These are phyloP conservation scores for Chaetogeoica ovagalla DNA, from an alignment of 2,888 invertebrate genomes.

Conservation along the genomic window DNA sequence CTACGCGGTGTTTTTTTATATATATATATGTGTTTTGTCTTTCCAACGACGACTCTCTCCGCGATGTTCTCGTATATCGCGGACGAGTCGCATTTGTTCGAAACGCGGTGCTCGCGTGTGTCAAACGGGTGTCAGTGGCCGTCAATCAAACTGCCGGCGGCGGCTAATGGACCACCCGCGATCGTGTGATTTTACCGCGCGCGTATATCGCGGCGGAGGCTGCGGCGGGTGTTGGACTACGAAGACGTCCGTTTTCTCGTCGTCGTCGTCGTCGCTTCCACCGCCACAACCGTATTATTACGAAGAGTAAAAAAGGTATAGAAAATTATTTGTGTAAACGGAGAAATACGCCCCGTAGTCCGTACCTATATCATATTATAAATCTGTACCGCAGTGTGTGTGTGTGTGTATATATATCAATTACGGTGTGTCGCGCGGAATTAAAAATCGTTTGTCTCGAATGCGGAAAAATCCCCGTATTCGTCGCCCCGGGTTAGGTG, in stretches of 20 bases:
- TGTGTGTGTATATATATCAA: slow-evolving; percentile 14
- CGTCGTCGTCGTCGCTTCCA: background rate
- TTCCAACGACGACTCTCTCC: no score
- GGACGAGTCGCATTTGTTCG: slow-evolving; percentile 49
- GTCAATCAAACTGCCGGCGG: slow-evolving; percentile 34
- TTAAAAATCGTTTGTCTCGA: slow-evolving; percentile 48
- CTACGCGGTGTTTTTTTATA: slow-evolving; percentile 13
- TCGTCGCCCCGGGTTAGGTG: background rate
- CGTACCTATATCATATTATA: no score
- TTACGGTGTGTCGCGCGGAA: slow-evolving; percentile 41
- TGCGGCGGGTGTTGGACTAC: background rate
- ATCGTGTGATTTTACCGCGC: slow-evolving; percentile 19
- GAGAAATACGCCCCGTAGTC: no score
- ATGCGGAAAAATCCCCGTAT: slow-evolving; percentile 37
- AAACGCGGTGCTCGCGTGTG: slow-evolving; percentile 22
- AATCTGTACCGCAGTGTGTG: no score
- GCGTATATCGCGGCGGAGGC: background rate
- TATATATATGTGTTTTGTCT: no score
- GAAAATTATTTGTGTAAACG: no score
- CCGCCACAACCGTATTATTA: no score
- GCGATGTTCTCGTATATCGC: background rate
- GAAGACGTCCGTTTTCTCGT: no score
- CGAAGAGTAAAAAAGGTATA: no score
- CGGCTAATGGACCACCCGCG: slow-evolving; percentile 47
- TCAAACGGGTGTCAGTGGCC: slow-evolving; percentile 44